Conservation (phyloP, 1,140 invertebrate species). For the Drosophila varians region DNA sequence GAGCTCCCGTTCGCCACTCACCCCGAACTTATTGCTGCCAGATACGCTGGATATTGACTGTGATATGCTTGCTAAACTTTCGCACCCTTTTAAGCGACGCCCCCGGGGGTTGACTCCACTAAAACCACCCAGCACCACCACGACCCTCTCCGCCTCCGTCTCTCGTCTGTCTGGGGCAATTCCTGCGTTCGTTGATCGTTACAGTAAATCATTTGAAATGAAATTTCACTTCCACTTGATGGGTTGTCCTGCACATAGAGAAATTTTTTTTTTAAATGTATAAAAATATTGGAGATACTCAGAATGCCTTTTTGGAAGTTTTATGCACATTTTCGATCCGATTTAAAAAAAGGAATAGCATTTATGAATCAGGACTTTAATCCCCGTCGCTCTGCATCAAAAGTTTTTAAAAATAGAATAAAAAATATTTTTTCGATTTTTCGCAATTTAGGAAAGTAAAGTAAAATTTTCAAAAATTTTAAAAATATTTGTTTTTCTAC, state of each 20-base stretch:
- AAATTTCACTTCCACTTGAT: constrained; percentile 64
- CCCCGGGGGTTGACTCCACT: constrained; percentile 46
- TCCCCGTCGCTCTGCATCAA: too few species aligned
- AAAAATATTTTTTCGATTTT: too few species aligned
- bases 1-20: constrained; percentile 38
- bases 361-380: too few species aligned
- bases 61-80: constrained; percentile 66
- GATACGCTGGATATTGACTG: constrained; percentile 37
- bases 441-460: too few species aligned
- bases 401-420: too few species aligned
- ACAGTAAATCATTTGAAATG: constrained; percentile 80
- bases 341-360: too few species aligned
- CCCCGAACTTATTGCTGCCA: constrained; percentile 36
- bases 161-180: constrained; percentile 54
- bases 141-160: constrained; percentile 2
- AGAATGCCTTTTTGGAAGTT: too few species aligned
- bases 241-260: constrained; percentile 8
- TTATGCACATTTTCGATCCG: too few species aligned
- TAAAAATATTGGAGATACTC: neutral
- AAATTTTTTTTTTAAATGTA: neutral
- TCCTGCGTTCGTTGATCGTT: constrained; percentile 72
- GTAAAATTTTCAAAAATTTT: too few species aligned
- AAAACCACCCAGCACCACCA: neutral
- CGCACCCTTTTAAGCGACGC: constrained; percentile 64
- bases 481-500: too few species aligned